Evolutionary conservation across 2,113 vertebrate genomes (phyloP), one percentile per base, ranked within the genome.

Genomic region (Pionites leucogaster): DNA sequence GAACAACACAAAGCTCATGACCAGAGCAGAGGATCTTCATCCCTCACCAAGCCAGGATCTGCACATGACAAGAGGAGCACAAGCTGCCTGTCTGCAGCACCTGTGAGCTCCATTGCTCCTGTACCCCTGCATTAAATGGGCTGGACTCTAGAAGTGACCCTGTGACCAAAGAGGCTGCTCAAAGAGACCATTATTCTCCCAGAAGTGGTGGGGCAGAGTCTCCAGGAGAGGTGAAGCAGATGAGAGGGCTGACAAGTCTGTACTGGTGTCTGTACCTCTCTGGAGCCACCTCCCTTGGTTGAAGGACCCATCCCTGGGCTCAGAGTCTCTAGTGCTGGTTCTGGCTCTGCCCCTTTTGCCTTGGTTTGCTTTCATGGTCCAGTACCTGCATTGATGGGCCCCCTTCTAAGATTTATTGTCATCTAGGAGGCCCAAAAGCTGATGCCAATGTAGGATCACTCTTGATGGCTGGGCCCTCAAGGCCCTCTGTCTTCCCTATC

Each of bases 331-430:
- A 1, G 0, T 46, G 23, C 28, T 72, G n/a, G 10, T 24, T 86
- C 37, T 8, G 3, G 6, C 29, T 74, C 20, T 93, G 27, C 27
- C 3, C 8, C 12, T 68, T 88, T 78, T 52, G 5, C 31, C 47
- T 71, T 62, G 13, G 8, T 82, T 88, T 63, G 13, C 11, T 91
- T 88, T 72, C 52, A 55, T 17, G 19, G 28, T 64, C 13, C 37
- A 67, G 18, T 7, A n/a, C 2, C 15, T 67, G 44, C n/a, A n/a
- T 28, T 78, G 15, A 27, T 42, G 41, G 13, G 5, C 5, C 28
- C 0, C 2, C 11, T 4, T 1, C 7, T 31, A 7, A 68, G 6
- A n/a, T 64, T 57, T 44, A 37, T 13, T 64, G 63, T 4, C 16
- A 23, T 3, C 5, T 41, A 85, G 42, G 6, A 62, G 4, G 10